Conservation (phyloP, 1,140 invertebrate species). For the Drosophila aff. region DNA sequence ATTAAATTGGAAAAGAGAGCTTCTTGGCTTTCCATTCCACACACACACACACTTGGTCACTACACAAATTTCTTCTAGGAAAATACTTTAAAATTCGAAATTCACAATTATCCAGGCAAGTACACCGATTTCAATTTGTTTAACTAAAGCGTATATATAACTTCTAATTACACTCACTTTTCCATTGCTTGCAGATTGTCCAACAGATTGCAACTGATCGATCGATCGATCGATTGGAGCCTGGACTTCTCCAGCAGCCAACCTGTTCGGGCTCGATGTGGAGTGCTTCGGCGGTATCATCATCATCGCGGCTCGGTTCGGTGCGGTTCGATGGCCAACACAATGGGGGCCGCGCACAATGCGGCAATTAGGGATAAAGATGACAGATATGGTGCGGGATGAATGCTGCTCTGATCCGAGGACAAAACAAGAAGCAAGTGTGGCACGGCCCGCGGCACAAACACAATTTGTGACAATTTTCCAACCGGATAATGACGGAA, state of each 20-base stretch:
- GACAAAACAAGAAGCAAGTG: constrained; percentile 58
- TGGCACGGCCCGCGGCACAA: constrained; percentile 76
- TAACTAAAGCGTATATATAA: not conserved
- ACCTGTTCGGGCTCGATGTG: constrained; percentile 15
- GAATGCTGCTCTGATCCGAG: not conserved
- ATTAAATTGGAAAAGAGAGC: not conserved
- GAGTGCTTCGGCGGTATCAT: not conserved
- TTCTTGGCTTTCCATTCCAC: not conserved
- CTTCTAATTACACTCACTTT: constrained; percentile 7
- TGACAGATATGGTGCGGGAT: constrained; percentile 9
- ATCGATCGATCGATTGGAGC: constrained; percentile 3
- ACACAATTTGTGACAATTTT: constrained; percentile 85
- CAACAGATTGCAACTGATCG: constrained; percentile 20
- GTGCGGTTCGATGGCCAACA: constrained; percentile 10
- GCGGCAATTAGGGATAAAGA: constrained; percentile 38
- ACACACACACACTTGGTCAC: not conserved
- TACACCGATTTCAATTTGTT: not conserved
- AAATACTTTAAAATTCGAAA: not conserved
- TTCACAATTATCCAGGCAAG: not conserved
- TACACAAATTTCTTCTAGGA: not conserved
- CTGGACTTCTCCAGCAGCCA: not conserved
- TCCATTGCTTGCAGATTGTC: constrained; percentile 12
- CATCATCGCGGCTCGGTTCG: not conserved
- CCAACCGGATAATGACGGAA: constrained; percentile 84
- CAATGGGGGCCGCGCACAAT: constrained; percentile 27